These are phyloP conservation scores for Lochmaea capreae DNA, from an alignment of 2,888 invertebrate species.

Conservation along the genomic window DNA sequence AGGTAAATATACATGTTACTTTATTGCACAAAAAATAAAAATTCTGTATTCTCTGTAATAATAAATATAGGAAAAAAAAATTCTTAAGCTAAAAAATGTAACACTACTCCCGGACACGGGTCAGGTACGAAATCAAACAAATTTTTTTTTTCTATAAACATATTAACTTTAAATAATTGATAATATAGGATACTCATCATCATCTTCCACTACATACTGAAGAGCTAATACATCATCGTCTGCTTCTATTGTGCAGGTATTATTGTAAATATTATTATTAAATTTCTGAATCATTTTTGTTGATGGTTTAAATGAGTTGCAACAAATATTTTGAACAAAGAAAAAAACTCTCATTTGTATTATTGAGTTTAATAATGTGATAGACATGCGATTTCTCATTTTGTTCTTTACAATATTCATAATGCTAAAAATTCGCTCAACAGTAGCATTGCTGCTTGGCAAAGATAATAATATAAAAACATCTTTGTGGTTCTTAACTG, in stretches of 20 bases:
- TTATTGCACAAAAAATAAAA: too few species aligned
- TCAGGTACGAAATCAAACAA: background rate
- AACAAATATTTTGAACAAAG: conserved; percentile 4
- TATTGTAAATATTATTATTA: background rate
- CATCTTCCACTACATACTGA: background rate
- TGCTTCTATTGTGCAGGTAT: background rate
- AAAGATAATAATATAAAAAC: background rate
- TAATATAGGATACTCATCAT: background rate
- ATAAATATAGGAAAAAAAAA: too few species aligned
- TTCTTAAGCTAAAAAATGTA: background rate
- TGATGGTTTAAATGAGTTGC: conserved; percentile 2
- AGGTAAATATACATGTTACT: too few species aligned
- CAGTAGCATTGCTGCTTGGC: background rate
- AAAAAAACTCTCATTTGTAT: conserved; percentile 4
- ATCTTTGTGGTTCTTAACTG: too few species aligned
- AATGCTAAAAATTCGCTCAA: background rate
- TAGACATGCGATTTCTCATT: conserved; percentile 1
- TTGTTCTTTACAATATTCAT: conserved; percentile 9
- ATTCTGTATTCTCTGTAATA: too few species aligned
- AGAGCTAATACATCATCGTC: background rate
- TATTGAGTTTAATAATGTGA: background rate
- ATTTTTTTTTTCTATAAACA: background rate
- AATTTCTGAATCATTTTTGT: background rate
- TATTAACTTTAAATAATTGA: background rate
- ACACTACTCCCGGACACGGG: too few species aligned